Evolutionary conservation across 2,888 invertebrate genomes (phyloP), one percentile per base, ranked within the genome.

Genomic region (Harmothoe impar): DNA sequence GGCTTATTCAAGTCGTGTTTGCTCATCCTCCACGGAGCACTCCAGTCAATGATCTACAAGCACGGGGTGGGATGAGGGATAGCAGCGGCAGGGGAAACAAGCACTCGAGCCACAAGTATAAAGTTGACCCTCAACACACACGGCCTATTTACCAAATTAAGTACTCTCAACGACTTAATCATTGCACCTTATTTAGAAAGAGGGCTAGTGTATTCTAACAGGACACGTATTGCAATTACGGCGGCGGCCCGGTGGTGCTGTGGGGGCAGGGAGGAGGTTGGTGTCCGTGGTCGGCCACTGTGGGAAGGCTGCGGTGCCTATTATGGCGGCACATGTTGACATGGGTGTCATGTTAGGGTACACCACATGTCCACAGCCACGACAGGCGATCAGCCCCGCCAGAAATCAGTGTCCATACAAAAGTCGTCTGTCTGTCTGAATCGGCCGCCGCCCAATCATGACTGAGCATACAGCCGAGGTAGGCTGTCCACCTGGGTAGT

Each of bases 181-280:
- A 86, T 86, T 86, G 86, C 33, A 52, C 29, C 54, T 86, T 86
- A 86, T 86, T 86, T 86, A 86, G 86, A 86, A 54, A 54, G 86
- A 52, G 86, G 56, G 86, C 86, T 86, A 54, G 86, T 86, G 86
- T 86, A 86, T 86, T 86, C 86, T 52, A 52, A 86, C 86, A 52
- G 86, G 86, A 86, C 86, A 86, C 86, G 86, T 86, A 86, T 52
- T 56, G 86, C 86, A 86, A 86, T 86, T 86, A 86, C 86, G 86
- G 29, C 17, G 86, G 20, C 51, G n/a, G 52, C 20, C 84, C 23
- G 52, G 84, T 3, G 5, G 3, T 3, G 3, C 5, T 43, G 43
- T 7, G 3, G 3, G 43, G 43, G 43, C 43, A 43, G 43, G 43
- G 43, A 43, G 3, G 43, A n/a, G 43, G 43, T 10, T 10, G 43